These are phyloP conservation scores for Scarus forsteni DNA, from an alignment of 2,797 vertebrate species.

Conservation along the genomic window DNA sequence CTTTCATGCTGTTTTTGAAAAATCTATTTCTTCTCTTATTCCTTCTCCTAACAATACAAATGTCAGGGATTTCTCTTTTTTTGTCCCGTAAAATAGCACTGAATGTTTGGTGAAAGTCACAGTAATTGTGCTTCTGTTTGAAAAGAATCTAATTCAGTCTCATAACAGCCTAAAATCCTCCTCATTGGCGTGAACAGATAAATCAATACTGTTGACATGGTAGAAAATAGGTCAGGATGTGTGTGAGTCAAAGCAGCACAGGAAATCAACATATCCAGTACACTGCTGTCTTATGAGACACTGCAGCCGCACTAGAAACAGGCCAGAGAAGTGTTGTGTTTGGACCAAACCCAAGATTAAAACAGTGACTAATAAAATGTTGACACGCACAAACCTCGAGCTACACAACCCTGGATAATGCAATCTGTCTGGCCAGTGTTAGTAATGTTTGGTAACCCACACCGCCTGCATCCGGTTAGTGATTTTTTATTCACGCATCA, in stretches of 20 bases:
- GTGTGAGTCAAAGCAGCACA: conserved; percentile 53
- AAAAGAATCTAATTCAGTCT: conserved; percentile 62
- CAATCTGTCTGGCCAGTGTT: conserved; percentile 43
- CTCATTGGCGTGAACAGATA: conserved; percentile 59
- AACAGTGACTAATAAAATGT: conserved; percentile 63
- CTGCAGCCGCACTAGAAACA: conserved; percentile 36
- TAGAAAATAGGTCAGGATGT: conserved; percentile 74
- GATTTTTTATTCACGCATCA: conserved; percentile 22
- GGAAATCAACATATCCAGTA: conserved; percentile 51
- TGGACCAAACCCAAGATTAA: conserved; percentile 53
- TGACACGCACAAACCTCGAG: conserved; percentile 50
- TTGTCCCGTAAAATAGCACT: conserved; percentile 23
- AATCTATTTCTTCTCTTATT: conserved; percentile 16
- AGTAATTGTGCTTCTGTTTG: conserved; percentile 53
- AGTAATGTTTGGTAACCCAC: conserved; percentile 50
- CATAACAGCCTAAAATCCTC: conserved; percentile 62
- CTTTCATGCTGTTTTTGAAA: conserved; percentile 36
- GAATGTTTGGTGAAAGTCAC: conserved; percentile 43
- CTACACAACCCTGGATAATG: conserved; percentile 35
- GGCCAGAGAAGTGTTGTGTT: conserved; percentile 39
- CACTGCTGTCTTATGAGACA: conserved; percentile 44
- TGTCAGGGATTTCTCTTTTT: conserved; percentile 36
- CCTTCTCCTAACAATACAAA: conserved; percentile 37
- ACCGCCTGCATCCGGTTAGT: conserved; percentile 43
- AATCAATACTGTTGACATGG: conserved; percentile 76